Base-by-base conservation (phyloP, 2,888 invertebrate genomes). In the Trichogramma evanescens region DNA sequence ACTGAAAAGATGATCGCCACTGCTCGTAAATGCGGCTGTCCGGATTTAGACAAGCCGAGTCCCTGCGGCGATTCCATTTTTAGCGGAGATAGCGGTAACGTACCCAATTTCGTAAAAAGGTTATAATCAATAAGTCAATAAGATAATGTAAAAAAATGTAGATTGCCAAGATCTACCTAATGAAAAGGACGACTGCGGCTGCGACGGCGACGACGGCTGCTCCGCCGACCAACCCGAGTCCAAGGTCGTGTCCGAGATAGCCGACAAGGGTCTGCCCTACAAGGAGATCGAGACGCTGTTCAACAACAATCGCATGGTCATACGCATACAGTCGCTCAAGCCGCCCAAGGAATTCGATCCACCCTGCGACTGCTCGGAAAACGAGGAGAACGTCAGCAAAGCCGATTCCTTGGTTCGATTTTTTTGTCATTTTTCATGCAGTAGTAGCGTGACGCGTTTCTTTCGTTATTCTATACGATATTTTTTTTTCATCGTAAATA, bases 241-340 rank as follows among this genome's bases (percentile, higher is more conserved):
- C 8, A 68, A 63, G 62, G 41, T 66, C 6, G 54, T 68, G 9
- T 76, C 77, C 0, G 70, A 72, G 42, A 75, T 77, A n/a, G 67
- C 58, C 0, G 59, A 55, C 3, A 71, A 61, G 3, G 69, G 71
- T 4, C 42, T 66, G 8, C 74, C 76, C 0, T 76, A 73, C 58
- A 74, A 74, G n/a, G 75, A 75, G 50, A 66, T 77, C 26, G 74
- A 76, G 54, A 71, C 69, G 0, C 56, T 68, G 1, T 69, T 77
- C 43, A 77, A 77, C 54, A 63, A 74, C 41, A 72, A 69, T 63
- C 65, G 66, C 4, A 65, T 74, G 65, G 65, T 69, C 0, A 60
- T 73, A n/a, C 63, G 74, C 13, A 63, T 71, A 26, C 72, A 74
- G 58, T 69, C 65, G n/a, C 62, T 68, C 54, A 41, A 56, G 0